A percentile compares a stretch with the other conserved stretches of the same genome.
Conservation (phyloP, 2,888 invertebrate species). For the Aplocera efformata region DNA sequence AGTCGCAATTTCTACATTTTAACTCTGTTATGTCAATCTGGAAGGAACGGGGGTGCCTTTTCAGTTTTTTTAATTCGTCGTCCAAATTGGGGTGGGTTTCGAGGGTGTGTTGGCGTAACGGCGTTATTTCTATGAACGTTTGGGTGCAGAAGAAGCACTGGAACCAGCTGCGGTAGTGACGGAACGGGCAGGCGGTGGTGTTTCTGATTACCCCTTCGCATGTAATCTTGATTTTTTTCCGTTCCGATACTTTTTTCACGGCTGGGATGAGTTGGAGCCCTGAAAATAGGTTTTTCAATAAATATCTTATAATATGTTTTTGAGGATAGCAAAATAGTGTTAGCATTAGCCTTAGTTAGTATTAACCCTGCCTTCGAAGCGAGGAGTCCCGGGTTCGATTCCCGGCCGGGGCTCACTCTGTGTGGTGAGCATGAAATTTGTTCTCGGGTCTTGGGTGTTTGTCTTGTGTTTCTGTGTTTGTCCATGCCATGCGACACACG, state of each 20-base stretch:
- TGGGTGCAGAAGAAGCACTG: conserved; percentile 64
- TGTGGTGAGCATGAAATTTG: too few relatives aligned
- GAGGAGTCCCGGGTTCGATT: too few relatives aligned
- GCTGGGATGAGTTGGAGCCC: background rate
- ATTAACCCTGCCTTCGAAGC: too few relatives aligned
- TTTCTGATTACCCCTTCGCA: conserved; percentile 52
- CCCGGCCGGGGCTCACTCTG: too few relatives aligned
- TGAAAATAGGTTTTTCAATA: too few relatives aligned
- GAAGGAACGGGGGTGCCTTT: conserved; percentile 62
- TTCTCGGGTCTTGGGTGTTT: too few relatives aligned
- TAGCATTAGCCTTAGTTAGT: too few relatives aligned
- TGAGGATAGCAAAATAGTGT: too few relatives aligned
- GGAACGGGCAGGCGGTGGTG: conserved; percentile 66
- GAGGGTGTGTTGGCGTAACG: conserved; percentile 47
- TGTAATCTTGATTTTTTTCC: conserved; percentile 54
- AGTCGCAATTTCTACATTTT: conserved; percentile 51
- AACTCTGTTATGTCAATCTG: conserved; percentile 67
- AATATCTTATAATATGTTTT: too few relatives aligned
- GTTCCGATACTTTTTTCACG: conserved; percentile 54
- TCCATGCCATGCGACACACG: too few relatives aligned
- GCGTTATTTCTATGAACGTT: conserved; percentile 59
- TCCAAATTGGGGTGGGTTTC: conserved; percentile 45
- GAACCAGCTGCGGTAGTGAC: conserved; percentile 71
- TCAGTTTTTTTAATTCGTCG: conserved; percentile 54
- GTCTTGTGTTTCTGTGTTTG: too few relatives aligned